Base-by-base conservation (phyloP, 2,797 vertebrate genomes). In the Chloroceryle amazona region DNA sequence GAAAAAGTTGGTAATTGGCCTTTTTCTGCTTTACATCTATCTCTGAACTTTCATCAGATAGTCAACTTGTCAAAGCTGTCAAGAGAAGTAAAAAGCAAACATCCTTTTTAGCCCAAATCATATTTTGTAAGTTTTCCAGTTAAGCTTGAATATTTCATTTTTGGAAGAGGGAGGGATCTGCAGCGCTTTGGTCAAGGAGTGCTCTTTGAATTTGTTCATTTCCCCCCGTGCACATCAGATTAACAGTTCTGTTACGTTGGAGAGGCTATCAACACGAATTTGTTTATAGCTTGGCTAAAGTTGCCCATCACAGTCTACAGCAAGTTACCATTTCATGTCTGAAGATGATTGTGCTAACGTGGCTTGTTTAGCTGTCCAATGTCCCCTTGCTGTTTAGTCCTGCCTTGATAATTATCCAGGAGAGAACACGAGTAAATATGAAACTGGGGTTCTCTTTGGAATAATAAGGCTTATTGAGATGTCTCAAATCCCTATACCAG, bases 1-100 rank as follows among this genome's bases (percentile, higher is more conserved):
- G 86, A 54, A 68, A 42, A 55, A 47, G 11, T 63, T 67, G 22
- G 14, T 79, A 75, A 87, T 83, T 85, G 65, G 41, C 29, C 41
- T 79, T 68, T 94, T 95, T 58, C 52, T 70, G 44, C 55, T 89
- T 89, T 79, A 51, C 35, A 61, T 95, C 55, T 81, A 3, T 86
- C 76, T 82, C 72, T 92, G 54, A 93, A 87, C 21, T 37, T 83
- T 49, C 2, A 5, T 81, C 86, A 90, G 67, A 86, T 78, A 89
- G 78, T 93, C 84, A 58, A 68, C 63, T 71, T 95, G 85, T 97
- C 80, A 90, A 89, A 90, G 44, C 35, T 85, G 25, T 63, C 91
- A 89, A 78, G 37, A 72, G 42, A 85, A 92, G 17, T 72, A 82
- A 93, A 94, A 90, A 86, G 35, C 33, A 87, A 92, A 86, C 47